phyloP scores from a whole-genome alignment of 1,140 invertebrate genomes.

The Yoshiicerus persimilis region DNA sequence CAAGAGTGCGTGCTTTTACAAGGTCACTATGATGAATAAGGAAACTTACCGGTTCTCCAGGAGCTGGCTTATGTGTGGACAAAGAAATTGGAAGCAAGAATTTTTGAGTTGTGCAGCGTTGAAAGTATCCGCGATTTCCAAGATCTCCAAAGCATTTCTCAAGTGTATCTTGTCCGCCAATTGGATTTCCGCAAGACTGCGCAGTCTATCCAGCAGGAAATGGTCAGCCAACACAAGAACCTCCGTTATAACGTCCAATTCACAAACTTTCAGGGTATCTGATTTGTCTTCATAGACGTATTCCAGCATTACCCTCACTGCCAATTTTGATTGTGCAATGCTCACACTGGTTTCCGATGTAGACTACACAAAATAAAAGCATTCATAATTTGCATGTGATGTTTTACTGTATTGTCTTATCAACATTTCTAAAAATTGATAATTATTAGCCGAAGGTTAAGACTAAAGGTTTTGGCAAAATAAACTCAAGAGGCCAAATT shows the following conservation, averaged over 20 bases:
- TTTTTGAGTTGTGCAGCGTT: constrained; percentile 67
- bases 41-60: constrained; percentile 61
- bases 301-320: constrained; percentile 60
- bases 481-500: no score
- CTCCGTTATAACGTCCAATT: constrained; percentile 65
- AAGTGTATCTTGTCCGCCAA: constrained; percentile 64
- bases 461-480: no score
- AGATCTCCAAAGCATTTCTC: constrained; percentile 68
- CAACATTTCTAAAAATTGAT: no score
- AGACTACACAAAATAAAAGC: neutral
- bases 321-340: neutral
- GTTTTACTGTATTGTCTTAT: neutral
- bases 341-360: neutral
- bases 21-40: no score
- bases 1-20: no score
- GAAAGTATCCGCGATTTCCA: constrained; percentile 68
- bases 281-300: constrained; percentile 68
- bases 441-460: no score
- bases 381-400: constrained; percentile 50
- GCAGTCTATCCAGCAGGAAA: constrained; percentile 64
- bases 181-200: constrained; percentile 62
- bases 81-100: constrained; percentile 70
- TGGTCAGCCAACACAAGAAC: constrained; percentile 70
- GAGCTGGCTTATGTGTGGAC: constrained; percentile 66
- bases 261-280: constrained; percentile 59